A percentile compares a stretch with the other conserved stretches of the same genome.
Evolutionary conservation across 2,888 invertebrate species (phyloP).

Genomic region (Steinernema carpocapsae): DNA sequence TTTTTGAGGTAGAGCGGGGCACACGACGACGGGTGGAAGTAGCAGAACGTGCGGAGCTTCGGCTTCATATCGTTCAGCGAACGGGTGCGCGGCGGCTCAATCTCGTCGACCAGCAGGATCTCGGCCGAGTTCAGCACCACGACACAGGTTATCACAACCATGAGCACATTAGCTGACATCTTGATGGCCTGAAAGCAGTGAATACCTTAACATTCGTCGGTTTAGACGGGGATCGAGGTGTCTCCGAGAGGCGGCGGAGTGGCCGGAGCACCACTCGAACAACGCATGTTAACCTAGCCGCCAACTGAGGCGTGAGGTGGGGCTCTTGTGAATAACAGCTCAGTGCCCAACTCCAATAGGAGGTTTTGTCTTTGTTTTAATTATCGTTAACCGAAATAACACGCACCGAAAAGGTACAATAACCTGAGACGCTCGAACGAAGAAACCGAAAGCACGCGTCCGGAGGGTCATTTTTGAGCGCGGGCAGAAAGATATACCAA

Average conservation of each 20-base stretch:
- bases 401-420: too few relatives aligned
- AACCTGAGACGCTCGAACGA: too few relatives aligned
- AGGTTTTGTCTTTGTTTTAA: neutral
- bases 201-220: too few relatives aligned
- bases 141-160: neutral
- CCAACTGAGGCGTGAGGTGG: too few relatives aligned
- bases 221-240: too few relatives aligned
- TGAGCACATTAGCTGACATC: neutral
- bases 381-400: neutral
- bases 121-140: neutral
- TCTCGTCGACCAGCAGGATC: neutral
- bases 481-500: too few relatives aligned
- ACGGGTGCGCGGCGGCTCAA: neutral
- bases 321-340: neutral
- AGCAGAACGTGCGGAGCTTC: constrained; percentile 37
- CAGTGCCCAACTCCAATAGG: neutral
- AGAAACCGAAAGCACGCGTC: too few relatives aligned
- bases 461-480: too few relatives aligned
- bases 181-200: neutral
- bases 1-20: neutral
- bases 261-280: too few relatives aligned
- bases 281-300: too few relatives aligned
- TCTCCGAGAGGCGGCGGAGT: too few relatives aligned
- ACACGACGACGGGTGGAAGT: constrained; percentile 35
- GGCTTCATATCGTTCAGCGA: constrained; percentile 14